Evolutionary conservation across 2,797 vertebrate genomes (phyloP), one percentile per base, ranked within the genome.

Genomic region (Microhierax caerulescens): DNA sequence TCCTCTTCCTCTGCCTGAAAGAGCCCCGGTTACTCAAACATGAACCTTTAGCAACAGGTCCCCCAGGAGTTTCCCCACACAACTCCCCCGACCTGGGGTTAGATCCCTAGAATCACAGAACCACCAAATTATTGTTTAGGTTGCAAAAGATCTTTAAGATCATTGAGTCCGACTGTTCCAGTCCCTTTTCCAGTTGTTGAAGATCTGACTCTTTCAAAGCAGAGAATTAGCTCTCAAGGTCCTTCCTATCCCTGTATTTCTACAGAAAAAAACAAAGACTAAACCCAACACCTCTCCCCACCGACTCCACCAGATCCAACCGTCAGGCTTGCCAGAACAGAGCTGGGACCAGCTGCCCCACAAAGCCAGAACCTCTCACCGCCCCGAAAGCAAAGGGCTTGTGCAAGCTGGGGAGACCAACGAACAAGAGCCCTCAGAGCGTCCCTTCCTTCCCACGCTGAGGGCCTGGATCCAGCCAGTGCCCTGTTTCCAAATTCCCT

Each of bases 1-100:
- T 98, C 98, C 50, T 98, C 98, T 65, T 99, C 98, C 78, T 98
- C 98, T 36, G 98, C 99, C 98, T 99, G 94, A 69, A 96, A 96
- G 65, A 87, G 43, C 65, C 82, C 37, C 69, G 32, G 43, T 56
- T 32, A 88, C 64, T 94, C 89, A 28, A 30, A 48, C 2, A 2
- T 0, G 4, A 61, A 19, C 34, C 19, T 28, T 32, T 3, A 63
- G 25, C 37, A 53, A 50, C 7, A 36, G 23, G 22, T 77, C 20
- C 27, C 73, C 39, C 36, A 30, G 23, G 30, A 19, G 59, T 61
- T 32, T 43, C 41, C 79, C 43, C 27, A 4, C 12, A 1, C 4
- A 11, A 28, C 37, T 16, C 34, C n/a, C n/a, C 61, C 50, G 0
- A 63, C n/a, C 3, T 10, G 28, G 19, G 48, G n/a, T 10, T 1